Base-by-base conservation (phyloP, 2,888 invertebrate genomes). In the Tetramorium bicarinatum region DNA sequence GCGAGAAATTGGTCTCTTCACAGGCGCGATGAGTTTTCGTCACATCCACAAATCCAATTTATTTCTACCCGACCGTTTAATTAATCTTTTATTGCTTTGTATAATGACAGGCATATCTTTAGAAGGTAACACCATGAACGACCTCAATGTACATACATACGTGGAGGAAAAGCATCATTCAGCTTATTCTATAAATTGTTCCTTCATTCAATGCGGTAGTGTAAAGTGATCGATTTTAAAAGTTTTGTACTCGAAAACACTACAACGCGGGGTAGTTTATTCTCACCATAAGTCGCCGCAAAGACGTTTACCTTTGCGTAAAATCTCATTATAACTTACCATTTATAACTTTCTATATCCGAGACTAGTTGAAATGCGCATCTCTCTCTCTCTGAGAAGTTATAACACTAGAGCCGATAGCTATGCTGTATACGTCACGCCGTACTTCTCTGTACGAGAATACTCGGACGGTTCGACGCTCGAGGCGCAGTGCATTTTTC, bases 11-110 rank as follows among this genome's bases (percentile, higher is more conserved):
- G 82, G 82, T 88, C 85, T 87, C 90, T 77, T 83, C 85, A 79
- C 82, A 77, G 77, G 41, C 74, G 72, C 61, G 56, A 79, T 62
- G 69, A 84, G 88, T 84, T 89, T 86, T 88, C 84, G 83, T 86
- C 88, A 83, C 88, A 84, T 76, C 88, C 79, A 83, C 83, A 85
- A 90, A 88, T 88, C 86, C 89, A 85, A 90, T 88, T 83, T 84
- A 74, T 59, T 74, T 59, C 75, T 9, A 44, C 21, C 25, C 76
- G 15, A 47, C 75, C 47, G 25, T 74, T 59, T 74, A 47, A 80
- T 80, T 74, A 59, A 74, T 74, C 56, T 34, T 34, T 25, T 25
- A 74, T 80, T 59, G 79, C 47, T 59, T 34, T 15, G 54, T 44
- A 47, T 74, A 80, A 72, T 38, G 75, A 74, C 34, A 25, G 34